phyloP scores from a whole-genome alignment of 2,113 vertebrate species.

The Seriola rivoliana region DNA sequence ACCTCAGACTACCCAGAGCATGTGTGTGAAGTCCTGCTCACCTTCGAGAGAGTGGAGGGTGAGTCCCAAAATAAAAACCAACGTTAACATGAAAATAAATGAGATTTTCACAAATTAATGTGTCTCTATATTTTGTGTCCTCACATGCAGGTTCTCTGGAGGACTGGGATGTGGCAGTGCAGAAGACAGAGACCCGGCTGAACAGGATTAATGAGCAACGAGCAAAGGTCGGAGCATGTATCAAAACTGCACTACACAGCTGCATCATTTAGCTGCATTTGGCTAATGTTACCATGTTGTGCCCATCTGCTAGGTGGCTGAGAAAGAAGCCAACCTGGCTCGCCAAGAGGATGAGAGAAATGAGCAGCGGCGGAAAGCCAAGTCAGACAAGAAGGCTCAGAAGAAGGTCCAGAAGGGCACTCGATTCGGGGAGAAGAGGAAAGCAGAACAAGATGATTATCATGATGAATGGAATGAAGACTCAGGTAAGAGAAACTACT shows the following conservation, averaged over 20 bases:
- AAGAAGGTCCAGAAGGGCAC: constrained; percentile 86
- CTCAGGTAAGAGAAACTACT: constrained; percentile 80
- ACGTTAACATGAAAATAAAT: background rate
- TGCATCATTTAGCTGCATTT: constrained; percentile 8
- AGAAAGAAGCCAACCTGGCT: constrained; percentile 90
- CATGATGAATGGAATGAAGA: constrained; percentile 89
- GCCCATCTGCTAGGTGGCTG: constrained; percentile 85
- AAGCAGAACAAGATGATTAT: constrained; percentile 81
- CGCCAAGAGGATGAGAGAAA: constrained; percentile 89
- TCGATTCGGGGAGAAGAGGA: constrained; percentile 86
- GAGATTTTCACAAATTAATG: background rate
- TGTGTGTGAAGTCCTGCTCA: constrained; percentile 95
- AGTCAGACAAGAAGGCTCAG: constrained; percentile 89
- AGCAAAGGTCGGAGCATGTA: constrained; percentile 85
- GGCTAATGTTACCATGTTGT: constrained; percentile 29
- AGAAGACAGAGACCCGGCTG: constrained; percentile 92
- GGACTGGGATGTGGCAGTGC: constrained; percentile 95
- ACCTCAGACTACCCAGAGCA: constrained; percentile 97
- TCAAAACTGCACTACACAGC: background rate
- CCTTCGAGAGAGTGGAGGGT: constrained; percentile 97
- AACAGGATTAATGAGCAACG: constrained; percentile 93
- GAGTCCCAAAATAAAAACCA: constrained; percentile 18
- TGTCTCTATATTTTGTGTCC: background rate
- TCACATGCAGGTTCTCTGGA: constrained; percentile 89
- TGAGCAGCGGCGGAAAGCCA: constrained; percentile 87